These are phyloP conservation scores for Parus major DNA, from an alignment of 2,113 vertebrate species.

Conservation along the genomic window DNA sequence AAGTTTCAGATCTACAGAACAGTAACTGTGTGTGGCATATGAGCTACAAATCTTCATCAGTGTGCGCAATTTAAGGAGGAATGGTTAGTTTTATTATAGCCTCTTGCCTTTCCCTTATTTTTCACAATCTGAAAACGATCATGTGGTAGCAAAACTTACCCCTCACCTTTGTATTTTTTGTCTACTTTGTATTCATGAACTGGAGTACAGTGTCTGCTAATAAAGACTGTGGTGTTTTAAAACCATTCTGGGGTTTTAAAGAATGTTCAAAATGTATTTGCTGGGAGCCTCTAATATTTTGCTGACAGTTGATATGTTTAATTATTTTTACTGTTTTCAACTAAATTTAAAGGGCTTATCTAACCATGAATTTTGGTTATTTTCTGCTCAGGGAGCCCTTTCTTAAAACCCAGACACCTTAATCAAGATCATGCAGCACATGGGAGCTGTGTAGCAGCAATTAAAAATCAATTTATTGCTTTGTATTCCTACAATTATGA, in stretches of 20 bases:
- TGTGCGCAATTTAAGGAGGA: not conserved
- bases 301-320: not conserved
- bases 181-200: not conserved
- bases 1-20: not conserved
- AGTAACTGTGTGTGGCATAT: not conserved
- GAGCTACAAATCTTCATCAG: not conserved
- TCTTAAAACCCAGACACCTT: not conserved
- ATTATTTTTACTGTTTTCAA: not conserved
- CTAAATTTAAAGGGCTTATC: not conserved
- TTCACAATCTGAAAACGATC: not conserved
- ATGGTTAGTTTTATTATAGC: not conserved
- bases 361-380: not conserved
- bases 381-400: not conserved
- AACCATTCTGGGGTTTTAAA: not conserved
- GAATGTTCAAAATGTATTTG: not conserved
- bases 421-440: not conserved
- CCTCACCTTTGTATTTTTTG: not conserved
- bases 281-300: not conserved
- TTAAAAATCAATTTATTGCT: not conserved
- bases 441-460: not conserved
- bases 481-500: not conserved
- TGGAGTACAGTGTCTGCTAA: not conserved
- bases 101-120: not conserved
- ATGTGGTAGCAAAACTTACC: not conserved
- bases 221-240: conserved; percentile 4